phyloP scores from a whole-genome alignment of 2,888 invertebrate genomes.

The Prenolepis imparis region DNA sequence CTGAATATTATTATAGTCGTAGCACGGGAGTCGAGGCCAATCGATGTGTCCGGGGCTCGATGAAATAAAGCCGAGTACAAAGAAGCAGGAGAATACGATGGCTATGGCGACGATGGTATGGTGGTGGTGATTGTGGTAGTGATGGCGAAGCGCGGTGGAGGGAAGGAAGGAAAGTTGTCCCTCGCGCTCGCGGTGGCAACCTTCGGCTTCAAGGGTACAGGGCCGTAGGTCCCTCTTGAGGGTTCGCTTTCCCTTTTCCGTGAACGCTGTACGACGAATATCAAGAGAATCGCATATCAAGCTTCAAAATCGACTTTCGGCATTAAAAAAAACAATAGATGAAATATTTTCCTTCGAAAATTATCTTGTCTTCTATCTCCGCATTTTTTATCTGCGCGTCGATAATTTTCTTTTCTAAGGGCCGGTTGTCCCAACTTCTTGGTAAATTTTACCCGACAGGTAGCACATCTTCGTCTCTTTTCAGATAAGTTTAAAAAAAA shows the following conservation, averaged over 20 bases:
- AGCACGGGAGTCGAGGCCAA: constrained; percentile 70
- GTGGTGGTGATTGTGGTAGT: constrained; percentile 11
- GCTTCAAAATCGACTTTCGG: constrained; percentile 10
- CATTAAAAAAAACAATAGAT: constrained; percentile 20
- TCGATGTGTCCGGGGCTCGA: constrained; percentile 75
- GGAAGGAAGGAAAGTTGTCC: constrained; percentile 79
- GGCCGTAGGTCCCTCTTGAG: constrained; percentile 73
- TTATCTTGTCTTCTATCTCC: background rate
- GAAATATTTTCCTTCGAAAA: constrained; percentile 1
- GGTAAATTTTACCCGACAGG: too few species aligned
- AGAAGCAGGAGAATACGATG: constrained; percentile 52
- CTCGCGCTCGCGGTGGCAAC: constrained; percentile 76
- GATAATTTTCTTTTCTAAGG: background rate
- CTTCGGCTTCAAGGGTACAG: constrained; percentile 85
- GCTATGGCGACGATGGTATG: background rate
- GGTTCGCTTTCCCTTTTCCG: constrained; percentile 56
- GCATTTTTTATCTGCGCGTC: background rate
- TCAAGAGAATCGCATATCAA: background rate
- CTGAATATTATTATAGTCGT: constrained; percentile 66
- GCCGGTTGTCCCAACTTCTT: too few species aligned
- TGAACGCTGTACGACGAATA: constrained; percentile 22
- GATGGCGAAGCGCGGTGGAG: constrained; percentile 23
- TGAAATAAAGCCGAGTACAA: constrained; percentile 80
- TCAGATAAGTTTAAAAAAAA: too few species aligned
- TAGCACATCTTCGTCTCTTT: too few species aligned